Evolutionary conservation across 30 jellyfish, hydroid and myxozoan genomes (phyloP).

Genomic region (Nemopilema nomurai): DNA sequence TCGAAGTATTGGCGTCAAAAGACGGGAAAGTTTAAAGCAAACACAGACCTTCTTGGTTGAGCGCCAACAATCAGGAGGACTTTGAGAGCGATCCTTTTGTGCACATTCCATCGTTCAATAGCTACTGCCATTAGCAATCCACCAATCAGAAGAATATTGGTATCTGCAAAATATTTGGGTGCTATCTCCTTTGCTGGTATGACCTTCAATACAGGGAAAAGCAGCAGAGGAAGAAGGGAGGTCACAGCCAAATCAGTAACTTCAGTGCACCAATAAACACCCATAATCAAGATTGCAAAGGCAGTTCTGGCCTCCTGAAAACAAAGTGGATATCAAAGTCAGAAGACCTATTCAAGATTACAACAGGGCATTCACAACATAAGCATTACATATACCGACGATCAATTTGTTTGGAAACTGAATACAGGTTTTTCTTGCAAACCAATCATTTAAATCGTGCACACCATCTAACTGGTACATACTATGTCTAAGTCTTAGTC

Average conservation of each 20-base stretch:
- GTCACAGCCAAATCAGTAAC: constrained; percentile 95
- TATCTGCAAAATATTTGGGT: constrained; percentile 71
- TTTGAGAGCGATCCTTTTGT: constrained; percentile 81
- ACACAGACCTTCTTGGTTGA: constrained; percentile 81
- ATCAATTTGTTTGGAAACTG: too few relatives aligned
- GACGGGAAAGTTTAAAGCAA: too few relatives aligned
- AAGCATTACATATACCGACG: too few relatives aligned
- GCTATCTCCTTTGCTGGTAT: constrained; percentile 69
- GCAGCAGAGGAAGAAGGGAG: constrained; percentile 79
- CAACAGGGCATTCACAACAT: too few relatives aligned
- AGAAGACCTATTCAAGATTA: too few relatives aligned
- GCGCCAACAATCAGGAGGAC: constrained; percentile 84
- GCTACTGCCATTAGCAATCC: constrained; percentile 89
- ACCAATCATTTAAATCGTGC: too few relatives aligned
- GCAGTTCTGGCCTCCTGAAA: constrained; percentile 87
- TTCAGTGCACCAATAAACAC: constrained; percentile 90
- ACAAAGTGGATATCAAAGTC: constrained; percentile 2
- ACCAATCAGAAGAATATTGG: constrained; percentile 83
- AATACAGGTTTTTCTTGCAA: too few relatives aligned
- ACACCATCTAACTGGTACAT: too few relatives aligned
- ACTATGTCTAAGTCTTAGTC: too few relatives aligned
- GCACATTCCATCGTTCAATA: constrained; percentile 92
- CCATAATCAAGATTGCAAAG: constrained; percentile 83
- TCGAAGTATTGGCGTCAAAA: too few relatives aligned
- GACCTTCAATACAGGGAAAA: constrained; percentile 80